phyloP scores from a whole-genome alignment of 1,140 invertebrate species.

The Calycopis cecrops region DNA sequence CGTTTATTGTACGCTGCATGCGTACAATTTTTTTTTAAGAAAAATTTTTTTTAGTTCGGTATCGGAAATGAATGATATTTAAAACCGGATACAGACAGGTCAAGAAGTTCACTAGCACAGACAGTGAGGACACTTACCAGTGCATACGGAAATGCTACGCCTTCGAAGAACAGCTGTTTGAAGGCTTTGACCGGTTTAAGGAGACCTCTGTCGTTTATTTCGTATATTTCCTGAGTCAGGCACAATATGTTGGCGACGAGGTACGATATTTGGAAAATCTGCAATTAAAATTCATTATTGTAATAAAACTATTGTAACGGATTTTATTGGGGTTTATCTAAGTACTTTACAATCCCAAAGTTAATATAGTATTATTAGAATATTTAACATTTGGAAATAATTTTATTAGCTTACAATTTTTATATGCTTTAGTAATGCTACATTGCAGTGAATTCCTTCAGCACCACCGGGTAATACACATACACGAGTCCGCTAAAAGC shows the following conservation, averaged over 20 bases:
- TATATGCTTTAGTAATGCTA: background rate
- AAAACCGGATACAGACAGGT: background rate
- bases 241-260: constrained; percentile 28
- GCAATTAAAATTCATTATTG: constrained; percentile 22
- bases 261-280: constrained; percentile 33
- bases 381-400: too few relatives aligned
- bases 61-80: too few relatives aligned
- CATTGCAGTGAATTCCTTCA: too few relatives aligned
- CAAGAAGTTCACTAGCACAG: background rate
- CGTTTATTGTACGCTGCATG: too few relatives aligned
- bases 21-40: too few relatives aligned
- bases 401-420: too few relatives aligned
- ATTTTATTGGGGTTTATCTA: too few relatives aligned
- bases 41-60: too few relatives aligned
- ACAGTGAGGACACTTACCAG: background rate
- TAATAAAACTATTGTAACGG: background rate
- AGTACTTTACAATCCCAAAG: too few relatives aligned
- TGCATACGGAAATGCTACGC: background rate
- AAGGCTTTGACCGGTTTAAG: constrained; percentile 23
- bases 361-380: too few relatives aligned
- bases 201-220: too few relatives aligned
- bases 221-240: constrained; percentile 8
- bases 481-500: too few relatives aligned
- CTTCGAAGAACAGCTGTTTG: constrained; percentile 18
- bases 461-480: background rate